Evolutionary conservation across 2,113 vertebrate species (phyloP).

Genomic region (Gadus macrocephalus): DNA sequence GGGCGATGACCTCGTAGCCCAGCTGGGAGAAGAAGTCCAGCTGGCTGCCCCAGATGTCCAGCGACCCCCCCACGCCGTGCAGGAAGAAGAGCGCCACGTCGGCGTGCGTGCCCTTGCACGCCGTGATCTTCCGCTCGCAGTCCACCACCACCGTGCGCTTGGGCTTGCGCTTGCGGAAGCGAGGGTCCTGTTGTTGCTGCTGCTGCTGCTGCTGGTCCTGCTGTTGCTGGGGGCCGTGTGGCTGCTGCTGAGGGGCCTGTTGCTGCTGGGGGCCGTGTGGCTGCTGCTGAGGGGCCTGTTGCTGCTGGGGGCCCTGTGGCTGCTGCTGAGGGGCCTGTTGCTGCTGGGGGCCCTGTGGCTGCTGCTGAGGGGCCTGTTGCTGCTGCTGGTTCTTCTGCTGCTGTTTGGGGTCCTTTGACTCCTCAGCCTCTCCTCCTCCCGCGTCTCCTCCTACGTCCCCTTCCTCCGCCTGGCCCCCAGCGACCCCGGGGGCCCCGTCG

Average conservation of each 20-base stretch:
- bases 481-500: not conserved
- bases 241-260: constrained; percentile 63
- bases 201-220: constrained; percentile 19
- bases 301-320: constrained; percentile 22
- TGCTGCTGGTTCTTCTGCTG: not conserved
- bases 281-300: constrained; percentile 28
- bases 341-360: too few species aligned
- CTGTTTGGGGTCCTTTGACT: not conserved
- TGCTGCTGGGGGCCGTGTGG: not conserved
- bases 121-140: constrained; percentile 81
- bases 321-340: constrained; percentile 64
- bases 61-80: constrained; percentile 89
- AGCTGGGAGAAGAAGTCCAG: constrained; percentile 87
- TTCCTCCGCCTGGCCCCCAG: constrained; percentile 37
- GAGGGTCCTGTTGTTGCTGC: constrained; percentile 36
- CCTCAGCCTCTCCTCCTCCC: too few species aligned
- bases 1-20: constrained; percentile 93
- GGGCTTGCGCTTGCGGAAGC: constrained; percentile 71
- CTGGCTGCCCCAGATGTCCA: constrained; percentile 95
- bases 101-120: constrained; percentile 83
- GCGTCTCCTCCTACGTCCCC: too few species aligned
- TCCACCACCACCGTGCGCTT: constrained; percentile 87
- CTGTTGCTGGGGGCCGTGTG: constrained; percentile 22
- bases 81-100: constrained; percentile 95
- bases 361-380: constrained; percentile 33